Base-by-base conservation (phyloP, 2,113 vertebrate species). In the Chlorodrepanis virens region DNA sequence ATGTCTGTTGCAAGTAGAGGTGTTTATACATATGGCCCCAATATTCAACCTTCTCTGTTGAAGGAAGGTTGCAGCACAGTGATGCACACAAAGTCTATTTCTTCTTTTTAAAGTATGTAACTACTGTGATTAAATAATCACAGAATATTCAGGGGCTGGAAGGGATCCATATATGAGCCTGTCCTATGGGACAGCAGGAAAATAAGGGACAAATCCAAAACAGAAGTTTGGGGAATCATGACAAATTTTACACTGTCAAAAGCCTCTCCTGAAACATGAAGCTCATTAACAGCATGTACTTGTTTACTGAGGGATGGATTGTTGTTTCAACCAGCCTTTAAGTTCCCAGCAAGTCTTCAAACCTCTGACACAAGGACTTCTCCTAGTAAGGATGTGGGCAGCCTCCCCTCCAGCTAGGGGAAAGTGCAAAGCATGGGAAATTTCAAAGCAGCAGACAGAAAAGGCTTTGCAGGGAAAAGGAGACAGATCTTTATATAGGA, bases 401-500 rank as follows among this genome's bases (percentile, higher is more conserved):
- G 71, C 37, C 49, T 93, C 45, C 76, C 76, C 15, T 42, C 54
- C 9, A 4, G 22, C 31, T 9, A 63, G 61, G 42, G 70, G 29
- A 72, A 93, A 92, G 59, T 0, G 0, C 2, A 2, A 84, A 95
- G 90, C 82, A 93, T 89, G 95, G 90, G 53, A 69, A 83, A 83
- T 83, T 83, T 96, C 96, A 94, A 92, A 87, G 88, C 78, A 87
- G 72, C 35, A 69, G 79, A 89, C 88, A 95, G 90, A 90, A 94
- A 94, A 90, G 45, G 27, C 77, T 83, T 90, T 10, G 2, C 76
- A 69, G 37, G 44, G 65, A 63, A 79, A 79, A 75, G 42, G 60
- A 97, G 91, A 94, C 64, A 88, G 52, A 83, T 85, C 90, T 93
- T 96, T 94, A 93, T 81, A 90, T 33, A 94, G 93, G 95, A 42